Conservation (phyloP, 2,113 vertebrate genomes). For the Myotis lucifugus region DNA sequence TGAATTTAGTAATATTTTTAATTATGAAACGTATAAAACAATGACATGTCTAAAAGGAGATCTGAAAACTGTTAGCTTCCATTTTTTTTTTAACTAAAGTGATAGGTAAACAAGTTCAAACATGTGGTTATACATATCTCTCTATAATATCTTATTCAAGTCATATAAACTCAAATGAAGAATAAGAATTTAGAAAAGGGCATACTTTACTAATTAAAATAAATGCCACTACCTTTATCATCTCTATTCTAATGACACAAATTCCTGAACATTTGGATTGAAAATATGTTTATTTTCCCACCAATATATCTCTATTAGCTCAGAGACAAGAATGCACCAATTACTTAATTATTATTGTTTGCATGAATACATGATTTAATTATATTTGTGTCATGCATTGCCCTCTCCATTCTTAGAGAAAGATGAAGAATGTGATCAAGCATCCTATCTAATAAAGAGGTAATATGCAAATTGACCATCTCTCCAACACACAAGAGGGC, state of each 20-base stretch:
- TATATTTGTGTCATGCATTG: not conserved
- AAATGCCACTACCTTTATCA: not conserved
- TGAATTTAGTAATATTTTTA: not conserved
- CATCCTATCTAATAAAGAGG: not conserved
- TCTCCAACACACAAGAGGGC: too few species aligned
- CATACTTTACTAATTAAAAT: not conserved
- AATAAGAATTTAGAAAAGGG: not conserved
- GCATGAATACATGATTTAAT: not conserved
- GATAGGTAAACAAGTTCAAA: not conserved
- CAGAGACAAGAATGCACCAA: not conserved
- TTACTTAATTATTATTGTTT: not conserved
- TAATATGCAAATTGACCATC: too few species aligned
- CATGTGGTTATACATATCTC: not conserved
- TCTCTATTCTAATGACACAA: not conserved
- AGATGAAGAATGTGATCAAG: not conserved
- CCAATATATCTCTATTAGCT: not conserved
- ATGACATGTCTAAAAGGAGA: constrained; percentile 3
- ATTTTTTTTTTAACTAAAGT: not conserved
- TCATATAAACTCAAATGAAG: not conserved
- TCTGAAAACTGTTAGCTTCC: not conserved
- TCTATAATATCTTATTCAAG: not conserved
- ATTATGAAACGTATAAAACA: not conserved
- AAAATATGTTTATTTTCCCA: not conserved
- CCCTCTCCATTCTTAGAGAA: not conserved
- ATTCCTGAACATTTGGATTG: not conserved